A percentile compares a stretch with the other conserved stretches of the same genome.
phyloP scores from a whole-genome alignment of 2,888 invertebrate genomes.

The Alentia gelatinosa region DNA sequence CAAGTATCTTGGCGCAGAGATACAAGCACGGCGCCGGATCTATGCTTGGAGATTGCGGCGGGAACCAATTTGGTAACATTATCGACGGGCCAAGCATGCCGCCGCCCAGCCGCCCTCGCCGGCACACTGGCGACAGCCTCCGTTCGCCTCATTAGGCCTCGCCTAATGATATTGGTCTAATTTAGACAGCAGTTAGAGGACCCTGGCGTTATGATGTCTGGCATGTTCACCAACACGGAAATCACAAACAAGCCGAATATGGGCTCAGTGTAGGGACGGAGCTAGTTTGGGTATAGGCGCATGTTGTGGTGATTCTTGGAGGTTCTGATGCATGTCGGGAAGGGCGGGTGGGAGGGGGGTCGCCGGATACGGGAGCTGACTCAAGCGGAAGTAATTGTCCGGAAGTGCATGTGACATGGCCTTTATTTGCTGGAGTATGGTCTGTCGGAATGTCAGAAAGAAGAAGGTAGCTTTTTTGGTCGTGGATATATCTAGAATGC shows the following conservation, averaged over 20 bases:
- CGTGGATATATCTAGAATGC: too few relatives aligned
- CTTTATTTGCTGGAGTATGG: too few relatives aligned
- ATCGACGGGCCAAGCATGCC: too few relatives aligned
- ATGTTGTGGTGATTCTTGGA: too few relatives aligned
- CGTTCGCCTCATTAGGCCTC: not conserved
- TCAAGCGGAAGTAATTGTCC: not conserved
- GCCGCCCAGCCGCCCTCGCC: too few relatives aligned
- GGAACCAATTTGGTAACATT: not conserved
- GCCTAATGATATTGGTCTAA: not conserved
- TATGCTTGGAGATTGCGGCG: too few relatives aligned
- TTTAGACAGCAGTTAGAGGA: not conserved
- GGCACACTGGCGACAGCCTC: not conserved
- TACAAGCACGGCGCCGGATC: too few relatives aligned
- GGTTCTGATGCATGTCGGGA: not conserved
- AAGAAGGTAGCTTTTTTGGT: too few relatives aligned
- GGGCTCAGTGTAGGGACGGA: not conserved
- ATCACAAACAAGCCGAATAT: not conserved
- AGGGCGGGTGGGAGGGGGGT: not conserved
- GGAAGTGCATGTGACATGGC: not conserved
- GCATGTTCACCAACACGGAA: not conserved
- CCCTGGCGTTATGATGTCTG: not conserved
- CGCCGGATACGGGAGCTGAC: not conserved
- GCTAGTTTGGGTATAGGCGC: too few relatives aligned
- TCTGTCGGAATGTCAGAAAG: too few relatives aligned
- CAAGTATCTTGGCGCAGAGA: too few relatives aligned